phyloP scores from a whole-genome alignment of 2,113 vertebrate species.

The Ammodytes dubius region DNA sequence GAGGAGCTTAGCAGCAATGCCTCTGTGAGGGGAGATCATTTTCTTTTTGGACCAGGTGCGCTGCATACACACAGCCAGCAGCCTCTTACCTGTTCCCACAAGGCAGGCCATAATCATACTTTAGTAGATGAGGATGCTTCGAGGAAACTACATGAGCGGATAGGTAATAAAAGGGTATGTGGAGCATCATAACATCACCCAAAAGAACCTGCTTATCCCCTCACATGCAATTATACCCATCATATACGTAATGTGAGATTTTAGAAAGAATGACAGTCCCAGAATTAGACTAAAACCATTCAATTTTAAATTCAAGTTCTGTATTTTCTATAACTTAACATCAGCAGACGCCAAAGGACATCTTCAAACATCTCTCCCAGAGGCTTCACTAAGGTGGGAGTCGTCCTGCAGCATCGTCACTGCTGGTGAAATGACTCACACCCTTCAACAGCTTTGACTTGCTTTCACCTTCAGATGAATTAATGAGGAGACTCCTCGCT shows the following conservation, averaged over 20 bases:
- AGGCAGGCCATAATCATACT: slow-evolving; percentile 66
- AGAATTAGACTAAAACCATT: slow-evolving; percentile 41
- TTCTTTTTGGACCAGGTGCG: slow-evolving; percentile 32
- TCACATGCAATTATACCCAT: slow-evolving; percentile 64
- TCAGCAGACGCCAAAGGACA: slow-evolving; percentile 46
- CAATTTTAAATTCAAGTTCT: slow-evolving; percentile 23
- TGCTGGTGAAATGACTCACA: slow-evolving; percentile 37
- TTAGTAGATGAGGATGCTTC: slow-evolving; percentile 59
- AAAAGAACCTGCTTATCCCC: slow-evolving; percentile 61
- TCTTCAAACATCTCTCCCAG: slow-evolving; percentile 44
- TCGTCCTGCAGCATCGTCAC: slow-evolving; percentile 8
- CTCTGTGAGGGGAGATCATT: slow-evolving; percentile 8
- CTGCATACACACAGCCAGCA: slow-evolving; percentile 21
- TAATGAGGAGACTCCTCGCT: slow-evolving; percentile 66
- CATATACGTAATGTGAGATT: slow-evolving; percentile 34
- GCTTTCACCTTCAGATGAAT: slow-evolving; percentile 63
- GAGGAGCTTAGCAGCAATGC: slow-evolving; percentile 1
- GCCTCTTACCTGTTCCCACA: slow-evolving; percentile 61
- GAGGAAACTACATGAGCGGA: slow-evolving; percentile 60
- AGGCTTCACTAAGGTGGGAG: slow-evolving; percentile 27
- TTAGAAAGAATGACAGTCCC: slow-evolving; percentile 1
- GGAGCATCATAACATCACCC: slow-evolving; percentile 60
- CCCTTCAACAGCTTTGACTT: slow-evolving; percentile 18
- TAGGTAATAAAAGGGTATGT: slow-evolving; percentile 71
- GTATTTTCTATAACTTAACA: slow-evolving; percentile 31